Evolutionary conservation across 2,888 invertebrate species (phyloP).

Genomic region (Drosophila mercatorum): DNA sequence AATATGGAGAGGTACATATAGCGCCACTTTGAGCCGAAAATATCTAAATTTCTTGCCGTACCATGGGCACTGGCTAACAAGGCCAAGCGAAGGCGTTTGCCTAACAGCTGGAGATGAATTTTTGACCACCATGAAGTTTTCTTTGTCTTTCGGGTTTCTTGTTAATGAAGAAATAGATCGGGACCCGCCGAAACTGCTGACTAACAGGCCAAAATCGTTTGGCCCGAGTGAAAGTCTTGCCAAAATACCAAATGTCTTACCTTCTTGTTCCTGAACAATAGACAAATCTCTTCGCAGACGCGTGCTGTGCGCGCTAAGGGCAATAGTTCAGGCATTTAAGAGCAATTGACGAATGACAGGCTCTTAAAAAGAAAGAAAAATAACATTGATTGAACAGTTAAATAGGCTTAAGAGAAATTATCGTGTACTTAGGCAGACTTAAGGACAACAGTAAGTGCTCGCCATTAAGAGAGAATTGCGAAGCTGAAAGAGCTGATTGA

Average conservation of each 20-base stretch:
- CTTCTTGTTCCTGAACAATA: conserved; percentile 49
- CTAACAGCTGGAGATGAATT: conserved; percentile 68
- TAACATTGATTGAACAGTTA: conserved; percentile 1
- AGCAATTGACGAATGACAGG: conserved; percentile 4
- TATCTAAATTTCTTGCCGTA: conserved; percentile 4
- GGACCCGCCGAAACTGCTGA: conserved; percentile 56
- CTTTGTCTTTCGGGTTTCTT: conserved; percentile 45
- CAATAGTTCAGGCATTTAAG: conserved; percentile 13
- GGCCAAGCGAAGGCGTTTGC: conserved; percentile 72
- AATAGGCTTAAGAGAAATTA: not conserved
- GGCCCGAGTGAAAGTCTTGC: conserved; percentile 71
- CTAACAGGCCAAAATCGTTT: conserved; percentile 45
- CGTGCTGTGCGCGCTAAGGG: conserved; percentile 41
- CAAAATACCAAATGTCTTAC: conserved; percentile 60
- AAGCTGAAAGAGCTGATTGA: conserved; percentile 18
- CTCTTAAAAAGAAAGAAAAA: not conserved
- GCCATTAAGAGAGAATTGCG: conserved; percentile 43
- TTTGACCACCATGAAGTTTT: conserved; percentile 72
- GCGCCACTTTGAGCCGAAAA: conserved; percentile 65
- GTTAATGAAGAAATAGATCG: conserved; percentile 77
- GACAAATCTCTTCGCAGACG: conserved; percentile 19
- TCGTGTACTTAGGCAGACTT: not conserved
- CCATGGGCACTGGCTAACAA: conserved; percentile 43
- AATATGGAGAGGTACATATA: conserved; percentile 50
- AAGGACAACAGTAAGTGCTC: not conserved